These are phyloP conservation scores for Pinna nobilis DNA, from an alignment of 1,140 invertebrate species.

Conservation along the genomic window DNA sequence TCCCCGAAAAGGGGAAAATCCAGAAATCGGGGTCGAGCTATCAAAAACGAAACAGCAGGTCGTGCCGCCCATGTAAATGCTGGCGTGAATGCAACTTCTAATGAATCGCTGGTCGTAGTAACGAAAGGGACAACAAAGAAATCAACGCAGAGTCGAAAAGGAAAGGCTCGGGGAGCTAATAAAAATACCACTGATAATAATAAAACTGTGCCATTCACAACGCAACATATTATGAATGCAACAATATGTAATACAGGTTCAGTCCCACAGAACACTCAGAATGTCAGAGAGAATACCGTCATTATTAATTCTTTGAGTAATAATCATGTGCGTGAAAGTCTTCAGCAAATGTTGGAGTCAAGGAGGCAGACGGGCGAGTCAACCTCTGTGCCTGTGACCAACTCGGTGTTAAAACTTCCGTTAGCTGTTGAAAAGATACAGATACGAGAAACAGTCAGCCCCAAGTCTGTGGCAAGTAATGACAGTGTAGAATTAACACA, in stretches of 20 bases:
- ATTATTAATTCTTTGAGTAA: not conserved
- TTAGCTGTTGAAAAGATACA: not conserved
- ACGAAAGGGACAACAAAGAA: no score
- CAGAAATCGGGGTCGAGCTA: constrained; percentile 9
- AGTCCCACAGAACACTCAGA: not conserved
- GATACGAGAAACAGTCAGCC: not conserved
- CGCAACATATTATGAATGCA: not conserved
- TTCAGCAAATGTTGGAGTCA: constrained; percentile 18
- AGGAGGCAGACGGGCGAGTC: not conserved
- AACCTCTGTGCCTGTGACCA: not conserved
- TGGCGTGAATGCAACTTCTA: not conserved
- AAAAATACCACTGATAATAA: no score
- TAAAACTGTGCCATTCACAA: not conserved
- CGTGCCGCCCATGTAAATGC: not conserved
- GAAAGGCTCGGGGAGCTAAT: no score
- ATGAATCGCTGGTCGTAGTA: no score
- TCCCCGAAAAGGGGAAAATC: constrained; percentile 40
- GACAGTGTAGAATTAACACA: constrained; percentile 37
- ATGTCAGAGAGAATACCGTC: not conserved
- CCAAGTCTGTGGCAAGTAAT: constrained; percentile 16
- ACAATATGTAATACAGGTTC: not conserved
- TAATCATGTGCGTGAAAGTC: not conserved
- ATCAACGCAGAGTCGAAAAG: no score
- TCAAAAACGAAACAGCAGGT: not conserved
- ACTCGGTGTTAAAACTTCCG: constrained; percentile 10